Evolutionary conservation across 1,140 invertebrate genomes (phyloP).

Genomic region (Neuroterus valhalla): DNA sequence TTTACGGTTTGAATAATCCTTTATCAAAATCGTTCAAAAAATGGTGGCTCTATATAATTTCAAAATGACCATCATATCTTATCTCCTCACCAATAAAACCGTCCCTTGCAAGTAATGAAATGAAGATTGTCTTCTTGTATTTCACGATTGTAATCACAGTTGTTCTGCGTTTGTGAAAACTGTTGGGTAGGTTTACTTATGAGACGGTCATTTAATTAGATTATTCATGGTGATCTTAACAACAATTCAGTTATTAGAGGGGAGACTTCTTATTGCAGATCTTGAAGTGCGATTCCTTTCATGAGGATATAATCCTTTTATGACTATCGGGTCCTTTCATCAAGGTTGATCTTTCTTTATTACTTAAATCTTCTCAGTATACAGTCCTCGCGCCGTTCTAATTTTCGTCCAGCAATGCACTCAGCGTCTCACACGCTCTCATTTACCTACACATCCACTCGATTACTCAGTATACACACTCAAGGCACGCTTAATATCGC

Average conservation of each 20-base stretch:
- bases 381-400: constrained; percentile 39
- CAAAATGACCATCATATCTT: neutral
- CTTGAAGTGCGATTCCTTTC: neutral
- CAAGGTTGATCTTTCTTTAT: constrained; percentile 40
- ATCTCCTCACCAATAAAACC: too few relatives aligned
- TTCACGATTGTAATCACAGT: too few relatives aligned
- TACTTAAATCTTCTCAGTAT: constrained; percentile 31
- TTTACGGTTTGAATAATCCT: too few relatives aligned
- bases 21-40: too few relatives aligned
- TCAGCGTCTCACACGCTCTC: constrained; percentile 40
- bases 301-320: neutral
- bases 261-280: neutral
- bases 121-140: too few relatives aligned
- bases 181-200: too few relatives aligned
- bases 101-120: too few relatives aligned
- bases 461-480: constrained; percentile 38
- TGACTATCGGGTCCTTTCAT: constrained; percentile 2
- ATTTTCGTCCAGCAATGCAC: constrained; percentile 56
- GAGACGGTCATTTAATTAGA: neutral
- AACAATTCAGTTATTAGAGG: neutral
- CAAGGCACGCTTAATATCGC: constrained; percentile 65
- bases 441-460: constrained; percentile 43
- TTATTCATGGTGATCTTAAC: neutral
- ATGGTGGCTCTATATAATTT: too few relatives aligned
- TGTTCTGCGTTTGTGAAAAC: too few relatives aligned